A percentile compares a stretch with the other conserved stretches of the same genome.
These are phyloP conservation scores for Hycleus phaleratus DNA, from an alignment of 1,140 invertebrate genomes.

Conservation along the genomic window DNA sequence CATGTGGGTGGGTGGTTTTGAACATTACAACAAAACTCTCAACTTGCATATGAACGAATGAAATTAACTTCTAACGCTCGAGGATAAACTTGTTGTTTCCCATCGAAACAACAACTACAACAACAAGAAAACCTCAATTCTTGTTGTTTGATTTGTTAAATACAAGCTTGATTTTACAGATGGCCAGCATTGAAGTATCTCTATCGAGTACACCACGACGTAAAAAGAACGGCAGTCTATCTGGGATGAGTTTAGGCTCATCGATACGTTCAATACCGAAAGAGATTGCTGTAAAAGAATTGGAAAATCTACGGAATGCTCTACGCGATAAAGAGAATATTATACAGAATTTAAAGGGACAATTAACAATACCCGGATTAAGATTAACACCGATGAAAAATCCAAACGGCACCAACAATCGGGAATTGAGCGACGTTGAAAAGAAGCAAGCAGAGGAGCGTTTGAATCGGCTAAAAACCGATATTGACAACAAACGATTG, in stretches of 20 bases:
- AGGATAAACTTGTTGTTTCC: not conserved
- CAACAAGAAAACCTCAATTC: not conserved
- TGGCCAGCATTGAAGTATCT: conserved; percentile 79
- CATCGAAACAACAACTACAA: not conserved
- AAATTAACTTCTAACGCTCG: not conserved
- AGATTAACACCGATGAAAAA: conserved; percentile 26
- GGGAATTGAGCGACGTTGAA: conserved; percentile 47
- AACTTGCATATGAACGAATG: not conserved
- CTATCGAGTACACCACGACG: conserved; percentile 57
- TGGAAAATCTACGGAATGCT: conserved; percentile 63
- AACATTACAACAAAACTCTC: not conserved
- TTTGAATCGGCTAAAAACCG: conserved; percentile 54
- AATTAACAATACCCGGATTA: conserved; percentile 39
- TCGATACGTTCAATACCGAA: conserved; percentile 45
- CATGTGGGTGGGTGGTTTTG: conserved; percentile 14
- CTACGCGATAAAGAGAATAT: conserved; percentile 73
- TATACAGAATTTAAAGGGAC: conserved; percentile 58
- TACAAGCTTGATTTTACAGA: conserved; percentile 46
- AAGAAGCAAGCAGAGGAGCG: conserved; percentile 60
- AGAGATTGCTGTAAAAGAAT: conserved; percentile 44
- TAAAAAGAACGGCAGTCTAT: conserved; percentile 51
- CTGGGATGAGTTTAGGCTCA: conserved; percentile 25
- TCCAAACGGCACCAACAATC: conserved; percentile 13
- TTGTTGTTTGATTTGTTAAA: not conserved
- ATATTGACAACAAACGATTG: conserved; percentile 62